Evolutionary conservation across 1,140 invertebrate species (phyloP), one percentile per base, ranked within the genome.

Genomic region (Lethrus apterus): DNA sequence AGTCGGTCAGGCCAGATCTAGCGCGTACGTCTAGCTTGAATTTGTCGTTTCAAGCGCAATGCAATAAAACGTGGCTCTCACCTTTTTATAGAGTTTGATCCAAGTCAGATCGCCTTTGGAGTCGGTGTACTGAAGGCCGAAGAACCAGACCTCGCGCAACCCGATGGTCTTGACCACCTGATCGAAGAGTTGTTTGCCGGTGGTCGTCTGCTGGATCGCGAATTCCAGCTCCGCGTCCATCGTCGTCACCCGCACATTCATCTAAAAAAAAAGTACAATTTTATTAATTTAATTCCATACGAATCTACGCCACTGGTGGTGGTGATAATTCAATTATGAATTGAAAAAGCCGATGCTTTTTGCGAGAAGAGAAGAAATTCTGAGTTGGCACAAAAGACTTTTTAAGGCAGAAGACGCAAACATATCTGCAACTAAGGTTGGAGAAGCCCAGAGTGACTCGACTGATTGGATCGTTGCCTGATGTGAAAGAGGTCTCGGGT

Each of bases 141-240:
- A 99, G 75, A 98, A 99, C 97, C 97, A 99, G 50, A 99, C 95
- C 75, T 99, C 97, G 52, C 97, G 78, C 14, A 99, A 79, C 50
- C 95, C 96, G 63, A 99, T 98, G 35, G 97, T 99, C 74, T 98
- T 98, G 45, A 98, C 93, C 50, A 98, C 94, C 76, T 99, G 97
- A 70, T 99, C 97, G 71, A 99, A 99, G 13, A 99, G 81, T 72
- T 99, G 96, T 73, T 99, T 99, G 61, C 97, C 97, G 34, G 96
- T 98, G 50, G 97, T 99, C 63, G 87, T 95, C 65, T 89, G 89
- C 80, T 99, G 96, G 81, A 99, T 99, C 70, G 95, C 93, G 79
- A 99, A 99, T 80, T 99, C 96, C 81, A 99, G 78, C 78, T 99
- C 97, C 60, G 97, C 96, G 77, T 99, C 97, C 93, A 99, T 98